phyloP scores from a whole-genome alignment of 2,113 vertebrate genomes.

The Pseudonaja textilis region DNA sequence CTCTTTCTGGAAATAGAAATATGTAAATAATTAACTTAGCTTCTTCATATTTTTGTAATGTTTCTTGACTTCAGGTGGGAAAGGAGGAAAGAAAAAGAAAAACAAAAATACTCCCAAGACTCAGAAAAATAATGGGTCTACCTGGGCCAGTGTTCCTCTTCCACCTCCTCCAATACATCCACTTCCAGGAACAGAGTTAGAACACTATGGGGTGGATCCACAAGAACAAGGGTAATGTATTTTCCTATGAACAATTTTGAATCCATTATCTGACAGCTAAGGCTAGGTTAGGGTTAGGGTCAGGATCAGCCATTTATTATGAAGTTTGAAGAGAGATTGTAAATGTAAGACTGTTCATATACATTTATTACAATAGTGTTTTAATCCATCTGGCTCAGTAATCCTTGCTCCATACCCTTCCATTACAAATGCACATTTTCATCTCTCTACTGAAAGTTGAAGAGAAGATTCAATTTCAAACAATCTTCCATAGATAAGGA shows the following conservation, averaged over 20 bases:
- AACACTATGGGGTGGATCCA: constrained; percentile 87
- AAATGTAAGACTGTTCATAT: background rate
- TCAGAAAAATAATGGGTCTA: constrained; percentile 90
- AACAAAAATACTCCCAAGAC: constrained; percentile 87
- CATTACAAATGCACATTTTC: background rate
- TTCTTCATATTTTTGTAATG: constrained; percentile 32
- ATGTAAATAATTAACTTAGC: constrained; percentile 43
- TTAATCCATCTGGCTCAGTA: background rate
- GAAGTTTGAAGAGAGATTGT: background rate
- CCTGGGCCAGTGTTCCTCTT: constrained; percentile 92
- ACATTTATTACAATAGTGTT: background rate
- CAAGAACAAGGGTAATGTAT: constrained; percentile 86
- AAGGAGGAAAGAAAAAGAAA: constrained; percentile 99
- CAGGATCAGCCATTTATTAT: background rate
- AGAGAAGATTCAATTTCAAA: background rate
- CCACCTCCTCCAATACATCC: constrained; percentile 94
- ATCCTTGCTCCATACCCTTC: background rate
- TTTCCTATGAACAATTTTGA: constrained; percentile 3
- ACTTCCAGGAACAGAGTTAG: constrained; percentile 93
- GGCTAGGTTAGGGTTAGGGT: too few relatives aligned
- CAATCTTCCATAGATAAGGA: background rate
- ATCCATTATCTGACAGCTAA: background rate
- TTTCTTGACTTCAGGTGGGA: constrained; percentile 83
- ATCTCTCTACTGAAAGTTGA: background rate
- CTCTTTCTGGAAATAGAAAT: constrained; percentile 35